A percentile compares a stretch with the other conserved stretches of the same genome.
phyloP scores from a whole-genome alignment of 1,140 invertebrate genomes.

The Lepidotrigona ventralis region DNA sequence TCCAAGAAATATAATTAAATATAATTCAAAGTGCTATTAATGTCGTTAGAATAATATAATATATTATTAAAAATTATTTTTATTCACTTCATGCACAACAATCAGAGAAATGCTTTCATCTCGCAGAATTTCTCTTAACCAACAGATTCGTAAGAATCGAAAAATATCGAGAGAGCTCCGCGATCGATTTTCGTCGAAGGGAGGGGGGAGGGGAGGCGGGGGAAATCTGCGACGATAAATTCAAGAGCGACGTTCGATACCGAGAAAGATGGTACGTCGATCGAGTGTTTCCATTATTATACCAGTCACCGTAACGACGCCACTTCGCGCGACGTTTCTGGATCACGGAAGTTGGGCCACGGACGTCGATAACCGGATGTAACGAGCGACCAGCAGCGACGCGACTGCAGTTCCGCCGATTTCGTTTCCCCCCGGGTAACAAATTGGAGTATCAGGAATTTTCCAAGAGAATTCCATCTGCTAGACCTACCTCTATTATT shows the following conservation, averaged over 20 bases:
- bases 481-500: neutral
- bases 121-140: no score
- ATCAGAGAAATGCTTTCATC: no score
- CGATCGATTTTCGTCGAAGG: no score
- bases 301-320: neutral
- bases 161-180: no score
- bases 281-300: neutral
- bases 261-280: neutral
- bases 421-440: conserved; percentile 14
- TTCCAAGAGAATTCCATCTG: neutral
- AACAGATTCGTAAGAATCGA: no score
- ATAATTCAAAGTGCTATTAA: no score
- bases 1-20: no score
- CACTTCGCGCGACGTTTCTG: neutral
- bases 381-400: conserved; percentile 6
- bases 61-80: no score
- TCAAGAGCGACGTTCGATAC: neutral
- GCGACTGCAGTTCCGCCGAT: neutral
- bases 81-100: no score
- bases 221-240: neutral
- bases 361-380: conserved; percentile 10
- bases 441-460: conserved; percentile 31
- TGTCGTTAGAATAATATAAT: no score
- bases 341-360: conserved; percentile 22
- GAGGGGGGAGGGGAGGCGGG: no score